Base-by-base conservation (phyloP, 2,113 vertebrate species). In the Brachirus orientalis region DNA sequence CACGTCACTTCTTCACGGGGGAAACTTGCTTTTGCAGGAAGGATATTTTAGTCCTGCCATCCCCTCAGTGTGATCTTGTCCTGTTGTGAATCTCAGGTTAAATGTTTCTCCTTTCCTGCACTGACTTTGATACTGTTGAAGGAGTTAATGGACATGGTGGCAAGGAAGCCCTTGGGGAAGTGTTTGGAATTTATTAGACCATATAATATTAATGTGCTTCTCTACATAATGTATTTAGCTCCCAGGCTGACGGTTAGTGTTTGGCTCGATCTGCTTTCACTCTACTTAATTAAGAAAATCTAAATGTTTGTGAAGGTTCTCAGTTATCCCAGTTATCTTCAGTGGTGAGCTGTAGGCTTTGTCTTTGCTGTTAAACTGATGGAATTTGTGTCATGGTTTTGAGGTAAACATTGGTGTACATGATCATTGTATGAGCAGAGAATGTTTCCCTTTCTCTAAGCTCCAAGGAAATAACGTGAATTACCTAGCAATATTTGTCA, bases 181-280 rank as follows among this genome's bases (percentile, higher is more conserved):
- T 53, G 28, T 28, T 28, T 28, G 71, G 72, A 70, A 70, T 83
- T 51, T 71, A 69, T 85, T 83, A 86, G 67, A 48, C 50, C 22
- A 79, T 88, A 63, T 61, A 85, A 84, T 41, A 90, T 88, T 71
- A 62, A 90, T 87, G 70, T 8, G 43, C 16, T 52, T 64, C 36
- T 69, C 52, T 62, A 33, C 37, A 63, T 89, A 83, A 86, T 84
- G 82, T 56, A 80, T 87, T 88, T 69, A 78, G 63, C 40, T 84
- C 78, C 81, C 74, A 61, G 68, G 63, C 69, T 55, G 78, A 66
- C 64, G 75, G 68, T 89, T 81, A 86, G 75, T 65, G 50, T 19
- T 69, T 86, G 18, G 77, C 54, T 60, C 61, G n/a, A 6, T 63
- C 63, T 77, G 22, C 14, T 73, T 63, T 2, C 7, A 41, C 28